Conservation (phyloP, 2,113 vertebrate genomes). For the Cathartes aura region DNA sequence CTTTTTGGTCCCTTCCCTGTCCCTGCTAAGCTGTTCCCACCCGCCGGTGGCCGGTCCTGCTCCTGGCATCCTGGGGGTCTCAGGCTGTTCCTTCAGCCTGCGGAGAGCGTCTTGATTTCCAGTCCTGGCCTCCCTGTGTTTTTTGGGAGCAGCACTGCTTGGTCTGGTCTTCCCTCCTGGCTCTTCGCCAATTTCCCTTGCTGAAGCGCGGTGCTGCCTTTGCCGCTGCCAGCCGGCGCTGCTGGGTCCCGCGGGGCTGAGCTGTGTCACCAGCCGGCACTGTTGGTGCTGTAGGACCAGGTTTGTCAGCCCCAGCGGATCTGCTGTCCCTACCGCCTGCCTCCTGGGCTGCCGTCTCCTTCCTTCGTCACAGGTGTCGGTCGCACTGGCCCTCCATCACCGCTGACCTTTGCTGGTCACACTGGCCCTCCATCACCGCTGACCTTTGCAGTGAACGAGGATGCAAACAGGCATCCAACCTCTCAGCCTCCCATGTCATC, state of each 20-base stretch:
- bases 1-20: not conserved
- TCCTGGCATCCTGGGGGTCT: not conserved
- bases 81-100: not conserved
- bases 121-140: not conserved
- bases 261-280: not conserved
- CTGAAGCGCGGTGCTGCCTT: not conserved
- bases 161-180: not conserved
- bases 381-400: fast-evolving
- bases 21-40: not conserved
- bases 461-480: not conserved
- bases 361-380: not conserved
- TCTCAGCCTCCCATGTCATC: not conserved
- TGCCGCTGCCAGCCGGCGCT: not conserved
- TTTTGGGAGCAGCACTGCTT: not conserved
- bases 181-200: not conserved
- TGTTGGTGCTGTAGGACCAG: not conserved
- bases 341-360: not conserved
- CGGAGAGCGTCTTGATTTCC: not conserved
- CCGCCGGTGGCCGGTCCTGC: fast-evolving
- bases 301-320: not conserved
- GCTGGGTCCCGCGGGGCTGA: not conserved
- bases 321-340: not conserved
- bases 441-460: not conserved
- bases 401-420: not conserved
- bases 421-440: fast-evolving